Evolutionary conservation across 2,113 vertebrate species (phyloP).

Genomic region (Dendrocopos noguchii): DNA sequence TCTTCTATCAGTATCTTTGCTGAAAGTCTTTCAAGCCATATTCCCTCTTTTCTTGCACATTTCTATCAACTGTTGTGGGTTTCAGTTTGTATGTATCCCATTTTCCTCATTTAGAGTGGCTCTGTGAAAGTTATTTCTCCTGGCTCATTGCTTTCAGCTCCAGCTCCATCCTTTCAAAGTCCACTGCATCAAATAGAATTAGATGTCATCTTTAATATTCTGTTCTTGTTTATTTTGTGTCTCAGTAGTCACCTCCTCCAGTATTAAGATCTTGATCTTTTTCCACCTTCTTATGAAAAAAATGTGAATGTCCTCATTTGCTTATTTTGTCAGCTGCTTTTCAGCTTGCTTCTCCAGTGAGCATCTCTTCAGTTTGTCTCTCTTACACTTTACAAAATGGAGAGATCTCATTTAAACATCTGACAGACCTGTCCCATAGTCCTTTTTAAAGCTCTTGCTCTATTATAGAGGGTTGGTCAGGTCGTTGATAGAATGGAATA

Average conservation of each 20-base stretch:
- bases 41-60: neutral
- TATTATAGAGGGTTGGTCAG: neutral
- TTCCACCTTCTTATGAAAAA: neutral
- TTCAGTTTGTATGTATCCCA: neutral
- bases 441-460: neutral
- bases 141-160: conserved; percentile 19
- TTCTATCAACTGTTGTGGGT: neutral
- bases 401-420: neutral
- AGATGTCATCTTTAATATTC: conserved; percentile 24
- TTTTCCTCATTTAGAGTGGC: neutral
- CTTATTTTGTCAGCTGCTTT: neutral
- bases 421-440: neutral
- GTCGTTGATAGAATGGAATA: neutral
- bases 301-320: neutral
- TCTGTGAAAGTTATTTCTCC: conserved; percentile 10
- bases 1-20: neutral
- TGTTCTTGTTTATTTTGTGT: conserved; percentile 17
- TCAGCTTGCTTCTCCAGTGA: neutral
- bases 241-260: neutral
- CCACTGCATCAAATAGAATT: conserved; percentile 23
- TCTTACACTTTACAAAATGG: neutral
- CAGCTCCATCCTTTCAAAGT: neutral
- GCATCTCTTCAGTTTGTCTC: neutral
- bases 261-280: neutral
- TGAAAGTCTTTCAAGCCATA: neutral